phyloP scores from a whole-genome alignment of 2,113 vertebrate genomes.

The Morone saxatilis region DNA sequence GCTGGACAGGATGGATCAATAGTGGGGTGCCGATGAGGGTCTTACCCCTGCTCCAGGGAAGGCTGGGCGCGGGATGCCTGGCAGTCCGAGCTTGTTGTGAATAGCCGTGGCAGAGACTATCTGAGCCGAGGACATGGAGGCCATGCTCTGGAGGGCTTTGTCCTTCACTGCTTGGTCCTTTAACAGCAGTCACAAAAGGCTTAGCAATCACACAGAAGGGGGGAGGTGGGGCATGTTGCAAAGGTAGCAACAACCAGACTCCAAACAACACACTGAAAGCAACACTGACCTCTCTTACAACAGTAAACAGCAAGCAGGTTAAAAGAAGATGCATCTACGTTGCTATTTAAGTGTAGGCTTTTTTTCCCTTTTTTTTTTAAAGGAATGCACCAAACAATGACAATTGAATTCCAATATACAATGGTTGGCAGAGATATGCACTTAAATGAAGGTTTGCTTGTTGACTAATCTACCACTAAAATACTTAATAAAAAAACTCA shows the following conservation, averaged over 20 bases:
- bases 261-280: slow-evolving; percentile 78
- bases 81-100: slow-evolving; percentile 99
- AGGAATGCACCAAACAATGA: slow-evolving; percentile 66
- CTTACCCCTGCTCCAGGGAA: slow-evolving; percentile 99
- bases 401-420: slow-evolving; percentile 64
- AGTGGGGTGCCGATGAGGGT: slow-evolving; percentile 58
- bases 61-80: slow-evolving; percentile 96
- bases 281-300: slow-evolving; percentile 66
- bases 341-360: slow-evolving; percentile 54
- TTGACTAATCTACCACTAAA: slow-evolving; percentile 52
- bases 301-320: slow-evolving; percentile 68
- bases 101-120: slow-evolving; percentile 99
- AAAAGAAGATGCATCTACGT: slow-evolving; percentile 57
- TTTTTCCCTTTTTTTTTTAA: slow-evolving; percentile 30
- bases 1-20: slow-evolving; percentile 68
- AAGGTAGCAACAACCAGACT: slow-evolving; percentile 73
- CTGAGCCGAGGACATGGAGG: slow-evolving; percentile 99
- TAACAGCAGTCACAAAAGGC: slow-evolving; percentile 91
- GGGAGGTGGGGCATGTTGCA: slow-evolving; percentile 80
- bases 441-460: slow-evolving; percentile 62
- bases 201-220: slow-evolving; percentile 82
- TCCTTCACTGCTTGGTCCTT: slow-evolving; percentile 99
- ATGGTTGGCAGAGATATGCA: slow-evolving; percentile 64
- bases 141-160: slow-evolving; percentile 99
- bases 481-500: slow-evolving; percentile 45